These are phyloP conservation scores for Eptesicus fuscus DNA, from an alignment of 2,113 vertebrate species.

Conservation along the genomic window DNA sequence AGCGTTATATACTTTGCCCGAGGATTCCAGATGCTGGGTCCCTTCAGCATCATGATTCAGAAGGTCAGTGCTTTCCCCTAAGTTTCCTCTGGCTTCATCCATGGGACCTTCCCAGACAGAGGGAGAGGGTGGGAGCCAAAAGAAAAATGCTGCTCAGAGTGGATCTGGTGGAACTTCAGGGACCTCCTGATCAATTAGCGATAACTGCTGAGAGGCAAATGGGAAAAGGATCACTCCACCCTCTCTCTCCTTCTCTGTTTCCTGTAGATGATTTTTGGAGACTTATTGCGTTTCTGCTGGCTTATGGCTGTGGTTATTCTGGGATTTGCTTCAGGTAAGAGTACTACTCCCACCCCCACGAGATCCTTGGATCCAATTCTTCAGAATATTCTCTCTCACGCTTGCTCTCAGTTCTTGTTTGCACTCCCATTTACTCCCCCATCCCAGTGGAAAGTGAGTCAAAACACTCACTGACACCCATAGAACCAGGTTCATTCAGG, in stretches of 20 bases:
- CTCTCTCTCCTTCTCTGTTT: conserved; percentile 40
- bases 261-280: conserved; percentile 95
- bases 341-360: background rate
- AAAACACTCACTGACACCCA: background rate
- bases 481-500: background rate
- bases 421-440: background rate
- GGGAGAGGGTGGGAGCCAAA: background rate
- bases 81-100: background rate
- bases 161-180: background rate
- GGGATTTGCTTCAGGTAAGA: conserved; percentile 93
- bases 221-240: background rate
- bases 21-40: conserved; percentile 96
- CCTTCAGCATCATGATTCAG: conserved; percentile 98
- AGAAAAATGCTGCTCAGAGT: background rate
- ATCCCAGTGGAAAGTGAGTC: background rate
- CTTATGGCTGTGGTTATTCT: conserved; percentile 93
- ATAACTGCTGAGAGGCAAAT: background rate
- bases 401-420: background rate
- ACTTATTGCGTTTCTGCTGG: conserved; percentile 95
- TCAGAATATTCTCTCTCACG: background rate
- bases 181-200: background rate
- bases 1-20: conserved; percentile 96
- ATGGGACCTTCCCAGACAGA: background rate
- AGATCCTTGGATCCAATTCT: background rate
- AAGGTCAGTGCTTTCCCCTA: conserved; percentile 85